Evolutionary conservation across 2,888 invertebrate genomes (phyloP), one percentile per base, ranked within the genome.

Genomic region (Chouioia cunea): DNA sequence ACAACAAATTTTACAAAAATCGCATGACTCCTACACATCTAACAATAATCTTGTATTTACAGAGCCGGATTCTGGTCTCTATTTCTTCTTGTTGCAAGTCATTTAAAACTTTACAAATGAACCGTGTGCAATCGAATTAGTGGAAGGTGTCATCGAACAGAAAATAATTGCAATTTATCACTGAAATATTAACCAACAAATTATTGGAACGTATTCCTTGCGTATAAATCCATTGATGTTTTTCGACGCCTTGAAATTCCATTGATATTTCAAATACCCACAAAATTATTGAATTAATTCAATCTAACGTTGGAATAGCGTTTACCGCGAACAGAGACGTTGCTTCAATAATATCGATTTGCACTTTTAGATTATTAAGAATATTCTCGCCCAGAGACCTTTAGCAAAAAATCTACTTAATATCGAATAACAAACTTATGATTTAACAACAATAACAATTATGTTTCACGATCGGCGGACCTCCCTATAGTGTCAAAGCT

Each of bases 371-470:
- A 36, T 67, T 36, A n/a, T 43, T 57, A 10, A 1, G 10, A 36
- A 36, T 36, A 10, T 57, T 52, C 43, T 66, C 36, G 63, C 50
- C 23, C 73, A 76, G 74, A 75, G 75, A 79, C 71, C 76, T 75
- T 78, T 76, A 77, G 76, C 76, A 74, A 78, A 80, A 76, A 68
- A 74, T 77, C 77, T 81, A 79, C 74, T 78, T 73, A 83, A 80
- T 79, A 80, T 78, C 79, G 77, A 78, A 70, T 79, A 83, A 82
- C 82, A 82, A n/a, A 82, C 79, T 80, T 80, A 80, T 78, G 74
- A 66, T 76, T 79, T 79, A 78, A 79, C 80, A 79, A 79, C 79
- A 82, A 79, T 79, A 83, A 81, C 79, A 79, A 79, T 76, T 75
- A 75, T 76, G 59, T 76, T 71, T 70, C 71, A 70, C 66, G 43